Percentiles rank a stretch among this genome's conserved stretches.
Evolutionary conservation across 2,888 invertebrate species (phyloP).

Genomic region (Tridacna gigas): DNA sequence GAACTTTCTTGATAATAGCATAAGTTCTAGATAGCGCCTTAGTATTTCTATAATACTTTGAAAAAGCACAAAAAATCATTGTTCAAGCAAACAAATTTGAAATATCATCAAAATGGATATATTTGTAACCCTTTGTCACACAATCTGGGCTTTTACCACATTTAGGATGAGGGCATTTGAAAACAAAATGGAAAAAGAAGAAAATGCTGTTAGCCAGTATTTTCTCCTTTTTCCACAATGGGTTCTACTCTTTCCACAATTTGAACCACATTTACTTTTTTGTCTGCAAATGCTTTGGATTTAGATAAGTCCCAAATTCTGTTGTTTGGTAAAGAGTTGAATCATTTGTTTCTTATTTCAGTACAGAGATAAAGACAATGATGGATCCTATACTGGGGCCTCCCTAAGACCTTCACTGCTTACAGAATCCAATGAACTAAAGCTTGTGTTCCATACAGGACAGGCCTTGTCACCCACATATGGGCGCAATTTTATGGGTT

Average conservation of each 20-base stretch:
- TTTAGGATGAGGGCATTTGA: neutral
- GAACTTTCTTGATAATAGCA: too few species aligned
- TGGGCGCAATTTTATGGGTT: conserved; percentile 63
- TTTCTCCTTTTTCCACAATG: too few species aligned
- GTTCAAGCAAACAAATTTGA: too few species aligned
- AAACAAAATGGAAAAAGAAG: neutral
- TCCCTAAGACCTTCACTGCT: conserved; percentile 59
- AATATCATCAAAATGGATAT: too few species aligned
- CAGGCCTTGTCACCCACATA: conserved; percentile 34
- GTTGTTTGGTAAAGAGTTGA: neutral
- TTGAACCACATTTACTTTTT: too few species aligned
- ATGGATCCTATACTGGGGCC: conserved; percentile 49
- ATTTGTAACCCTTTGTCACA: neutral
- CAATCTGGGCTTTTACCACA: neutral
- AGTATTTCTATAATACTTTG: too few species aligned
- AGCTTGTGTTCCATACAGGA: conserved; percentile 67
- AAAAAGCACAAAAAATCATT: too few species aligned
- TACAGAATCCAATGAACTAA: conserved; percentile 56
- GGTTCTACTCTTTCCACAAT: too few species aligned
- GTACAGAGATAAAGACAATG: conserved; percentile 64
- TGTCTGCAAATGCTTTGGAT: too few species aligned
- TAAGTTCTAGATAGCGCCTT: too few species aligned
- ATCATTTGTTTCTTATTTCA: conserved; percentile 36
- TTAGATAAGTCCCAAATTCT: too few species aligned
- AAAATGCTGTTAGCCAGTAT: too few species aligned